Evolutionary conservation across 2,888 invertebrate genomes (phyloP), one percentile per base, ranked within the genome.

Genomic region (Synanthedon andrenaeformis): DNA sequence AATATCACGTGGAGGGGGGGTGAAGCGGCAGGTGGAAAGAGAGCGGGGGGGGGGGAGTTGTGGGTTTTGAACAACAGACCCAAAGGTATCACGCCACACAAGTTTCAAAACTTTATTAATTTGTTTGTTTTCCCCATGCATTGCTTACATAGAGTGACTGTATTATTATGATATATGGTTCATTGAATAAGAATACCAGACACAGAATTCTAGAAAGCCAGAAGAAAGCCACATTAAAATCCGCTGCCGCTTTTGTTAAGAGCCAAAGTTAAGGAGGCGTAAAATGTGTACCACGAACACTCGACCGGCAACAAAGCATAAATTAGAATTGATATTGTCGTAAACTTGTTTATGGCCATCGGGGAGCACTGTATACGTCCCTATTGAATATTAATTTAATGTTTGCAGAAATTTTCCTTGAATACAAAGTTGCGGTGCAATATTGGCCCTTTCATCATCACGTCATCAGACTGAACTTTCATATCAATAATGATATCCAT

Each of bases 321-420:
- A 63, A 64, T 62, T 64, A 64, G 60, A 67, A 67, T 67, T 66
- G 66, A 65, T 65, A 62, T 49, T 42, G 58, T 59, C 64, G 59
- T 70, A 65, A 70, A 69, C 55, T 59, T 62, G 62, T 66, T 68
- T 64, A 66, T 58, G 61, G 60, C 55, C 60, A 58, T 58, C 49
- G 19, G 17, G 23, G 49, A 49, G 49, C 49, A 17, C 23, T 49
- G 49, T 19, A 49, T 17, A 23, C 49, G 49, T 49, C 49, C 49
- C 63, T 64, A 63, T 63, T 67, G 70, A 66, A 70, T 68, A 67
- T 65, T 65, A 69, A 70, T 67, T 65, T 68, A 64, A 66, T 53
- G 54, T 55, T 53, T 57, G 54, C 13, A 41, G 41, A 50, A 57
- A 57, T 51, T 53, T 53, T 51, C 52, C 49, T 23, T 10, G 10